Percentiles rank a stretch among this genome's conserved stretches.
These are phyloP conservation scores for Cossypha dichroa DNA, from an alignment of 2,797 vertebrate genomes.

Conservation along the genomic window DNA sequence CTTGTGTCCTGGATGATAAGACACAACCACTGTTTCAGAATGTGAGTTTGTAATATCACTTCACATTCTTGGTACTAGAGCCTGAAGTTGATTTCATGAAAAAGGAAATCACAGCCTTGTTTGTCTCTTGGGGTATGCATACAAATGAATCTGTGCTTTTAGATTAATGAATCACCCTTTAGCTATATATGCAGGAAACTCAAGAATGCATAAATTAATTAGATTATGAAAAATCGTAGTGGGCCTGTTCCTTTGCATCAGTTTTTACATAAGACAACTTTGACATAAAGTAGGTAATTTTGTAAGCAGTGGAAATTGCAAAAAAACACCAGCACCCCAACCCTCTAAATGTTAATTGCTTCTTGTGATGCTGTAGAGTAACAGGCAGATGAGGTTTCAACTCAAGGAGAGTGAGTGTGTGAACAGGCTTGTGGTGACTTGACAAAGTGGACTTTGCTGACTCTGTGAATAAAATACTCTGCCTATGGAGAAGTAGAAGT, in stretches of 20 bases:
- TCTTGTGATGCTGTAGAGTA: neutral
- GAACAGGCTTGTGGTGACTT: neutral
- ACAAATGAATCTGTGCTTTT: constrained; percentile 5
- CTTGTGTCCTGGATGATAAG: neutral
- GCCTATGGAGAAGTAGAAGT: neutral
- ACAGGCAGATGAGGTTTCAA: neutral
- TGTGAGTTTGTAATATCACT: neutral
- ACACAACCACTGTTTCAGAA: neutral
- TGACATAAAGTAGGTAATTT: constrained; percentile 40
- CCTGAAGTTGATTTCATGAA: neutral
- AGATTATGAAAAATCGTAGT: constrained; percentile 40
- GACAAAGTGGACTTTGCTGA: neutral
- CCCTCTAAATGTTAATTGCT: neutral
- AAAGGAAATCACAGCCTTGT: neutral
- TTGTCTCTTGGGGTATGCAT: neutral
- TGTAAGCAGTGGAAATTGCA: neutral
- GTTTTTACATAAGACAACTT: constrained; percentile 26
- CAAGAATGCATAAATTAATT: constrained; percentile 59
- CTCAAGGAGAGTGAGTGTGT: neutral
- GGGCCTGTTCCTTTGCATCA: constrained; percentile 17
- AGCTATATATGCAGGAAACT: constrained; percentile 21
- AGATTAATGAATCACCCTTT: constrained; percentile 51
- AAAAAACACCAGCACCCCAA: too few relatives aligned
- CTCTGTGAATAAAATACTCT: neutral
- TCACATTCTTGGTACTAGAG: neutral